A percentile compares a stretch with the other conserved stretches of the same genome.
Evolutionary conservation across 2,888 invertebrate genomes (phyloP).

Genomic region (Anoplius nigerrimus): DNA sequence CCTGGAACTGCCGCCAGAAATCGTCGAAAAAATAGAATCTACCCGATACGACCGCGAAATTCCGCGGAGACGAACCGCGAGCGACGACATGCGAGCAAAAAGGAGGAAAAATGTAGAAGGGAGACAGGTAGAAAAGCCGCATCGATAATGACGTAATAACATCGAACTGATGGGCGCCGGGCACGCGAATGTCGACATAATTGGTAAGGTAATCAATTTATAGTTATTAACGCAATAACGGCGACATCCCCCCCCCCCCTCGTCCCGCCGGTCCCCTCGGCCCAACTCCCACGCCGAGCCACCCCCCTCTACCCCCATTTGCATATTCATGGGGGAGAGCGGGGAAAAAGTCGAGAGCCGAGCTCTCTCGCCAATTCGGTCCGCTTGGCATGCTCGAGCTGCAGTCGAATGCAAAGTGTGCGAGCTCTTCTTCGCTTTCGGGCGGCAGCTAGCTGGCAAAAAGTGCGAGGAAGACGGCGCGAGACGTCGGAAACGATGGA

Average conservation of each 20-base stretch:
- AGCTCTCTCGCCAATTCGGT: background rate
- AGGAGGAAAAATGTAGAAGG: background rate
- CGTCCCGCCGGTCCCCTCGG: background rate
- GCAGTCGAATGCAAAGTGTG: slow-evolving; percentile 25
- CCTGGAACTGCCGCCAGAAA: too few species aligned
- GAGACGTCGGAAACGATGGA: slow-evolving; percentile 31
- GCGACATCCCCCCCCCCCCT: slow-evolving; percentile 24
- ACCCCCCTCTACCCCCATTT: slow-evolving; percentile 16
- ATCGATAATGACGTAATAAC: slow-evolving; percentile 27
- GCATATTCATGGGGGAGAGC: slow-evolving; percentile 46
- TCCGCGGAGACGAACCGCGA: too few species aligned
- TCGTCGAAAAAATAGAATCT: background rate
- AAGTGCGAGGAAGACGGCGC: too few species aligned
- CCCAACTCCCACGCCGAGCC: background rate
- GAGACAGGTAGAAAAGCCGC: background rate
- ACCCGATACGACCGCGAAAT: background rate
- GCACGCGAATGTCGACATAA: slow-evolving; percentile 43
- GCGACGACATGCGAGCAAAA: background rate
- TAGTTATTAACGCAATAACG: slow-evolving; percentile 59
- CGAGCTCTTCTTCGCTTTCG: slow-evolving; percentile 13
- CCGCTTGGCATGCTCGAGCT: slow-evolving; percentile 14
- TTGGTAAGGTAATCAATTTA: slow-evolving; percentile 62
- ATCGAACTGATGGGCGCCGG: background rate
- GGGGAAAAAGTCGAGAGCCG: slow-evolving; percentile 9
- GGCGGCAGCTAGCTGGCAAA: background rate